These are phyloP conservation scores for Lacerta viridis DNA, from an alignment of 2,797 vertebrate species.

Conservation along the genomic window DNA sequence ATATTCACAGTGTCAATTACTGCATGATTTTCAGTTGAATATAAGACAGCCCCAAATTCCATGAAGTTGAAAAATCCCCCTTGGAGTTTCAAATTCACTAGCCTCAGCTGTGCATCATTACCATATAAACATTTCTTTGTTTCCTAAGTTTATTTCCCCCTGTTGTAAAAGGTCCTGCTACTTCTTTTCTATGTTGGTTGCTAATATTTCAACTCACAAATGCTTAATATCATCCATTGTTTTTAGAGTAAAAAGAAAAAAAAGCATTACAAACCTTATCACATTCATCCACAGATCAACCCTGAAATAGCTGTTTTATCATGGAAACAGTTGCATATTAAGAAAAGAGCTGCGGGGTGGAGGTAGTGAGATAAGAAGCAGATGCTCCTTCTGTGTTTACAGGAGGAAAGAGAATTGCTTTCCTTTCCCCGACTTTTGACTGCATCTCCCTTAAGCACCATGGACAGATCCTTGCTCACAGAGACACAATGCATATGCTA, in stretches of 20 bases:
- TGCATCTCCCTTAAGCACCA: background rate
- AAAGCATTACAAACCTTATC: background rate
- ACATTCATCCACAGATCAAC: background rate
- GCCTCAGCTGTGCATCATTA: background rate
- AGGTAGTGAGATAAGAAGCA: background rate
- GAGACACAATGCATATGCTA: background rate
- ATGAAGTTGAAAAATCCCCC: conserved; percentile 8
- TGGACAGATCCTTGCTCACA: background rate
- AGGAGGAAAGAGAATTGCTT: conserved; percentile 1
- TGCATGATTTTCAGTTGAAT: conserved; percentile 3
- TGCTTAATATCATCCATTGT: background rate
- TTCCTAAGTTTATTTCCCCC: background rate
- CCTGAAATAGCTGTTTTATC: conserved; percentile 7
- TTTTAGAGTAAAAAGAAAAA: conserved; percentile 22
- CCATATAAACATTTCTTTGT: background rate
- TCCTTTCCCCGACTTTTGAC: background rate
- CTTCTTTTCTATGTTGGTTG: background rate
- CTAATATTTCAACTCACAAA: conserved; percentile 16
- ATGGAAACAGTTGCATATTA: conserved; percentile 1
- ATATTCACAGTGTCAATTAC: background rate
- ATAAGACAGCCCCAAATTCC: background rate
- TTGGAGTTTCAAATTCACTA: background rate
- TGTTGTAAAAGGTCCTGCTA: background rate
- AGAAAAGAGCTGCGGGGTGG: background rate
- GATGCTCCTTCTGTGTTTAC: background rate